These are phyloP conservation scores for Molanna angustata DNA, from an alignment of 2,888 invertebrate species.

Conservation along the genomic window DNA sequence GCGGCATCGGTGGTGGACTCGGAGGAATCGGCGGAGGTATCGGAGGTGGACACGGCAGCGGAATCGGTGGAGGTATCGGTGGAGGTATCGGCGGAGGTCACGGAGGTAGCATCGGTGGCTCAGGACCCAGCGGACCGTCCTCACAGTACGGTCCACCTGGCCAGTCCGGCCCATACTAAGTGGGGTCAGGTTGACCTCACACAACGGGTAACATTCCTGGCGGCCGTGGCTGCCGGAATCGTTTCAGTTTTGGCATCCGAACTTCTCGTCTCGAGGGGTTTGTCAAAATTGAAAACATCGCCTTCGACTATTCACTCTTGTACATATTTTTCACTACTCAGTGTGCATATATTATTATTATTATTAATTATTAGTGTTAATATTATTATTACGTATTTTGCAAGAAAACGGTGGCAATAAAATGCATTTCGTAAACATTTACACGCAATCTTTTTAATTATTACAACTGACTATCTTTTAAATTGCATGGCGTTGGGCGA, in stretches of 20 bases:
- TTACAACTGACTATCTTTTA: constrained; percentile 26
- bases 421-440: constrained; percentile 40
- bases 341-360: constrained; percentile 35
- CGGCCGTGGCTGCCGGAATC: constrained; percentile 16
- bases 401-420: constrained; percentile 44
- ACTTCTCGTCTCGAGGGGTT: constrained; percentile 30
- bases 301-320: constrained; percentile 34
- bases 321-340: constrained; percentile 37
- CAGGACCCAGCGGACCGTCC: constrained; percentile 34
- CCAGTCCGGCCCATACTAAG: constrained; percentile 46
- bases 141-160: constrained; percentile 40
- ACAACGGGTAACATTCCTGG: constrained; percentile 28
- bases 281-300: constrained; percentile 34
- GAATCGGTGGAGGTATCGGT: constrained; percentile 18
- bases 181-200: constrained; percentile 19
- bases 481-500: constrained; percentile 27
- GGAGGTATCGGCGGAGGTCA: constrained; percentile 33
- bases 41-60: constrained; percentile 49
- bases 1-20: constrained; percentile 35
- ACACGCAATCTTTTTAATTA: constrained; percentile 19
- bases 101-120: constrained; percentile 35
- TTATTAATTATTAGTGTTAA: constrained; percentile 35
- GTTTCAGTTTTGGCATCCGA: constrained; percentile 32
- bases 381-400: constrained; percentile 36
- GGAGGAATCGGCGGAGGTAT: constrained; percentile 54